Percentiles rank a stretch among this genome's conserved stretches.
These are phyloP conservation scores for Drepana arcuata DNA, from an alignment of 1,140 invertebrate species.

Conservation along the genomic window DNA sequence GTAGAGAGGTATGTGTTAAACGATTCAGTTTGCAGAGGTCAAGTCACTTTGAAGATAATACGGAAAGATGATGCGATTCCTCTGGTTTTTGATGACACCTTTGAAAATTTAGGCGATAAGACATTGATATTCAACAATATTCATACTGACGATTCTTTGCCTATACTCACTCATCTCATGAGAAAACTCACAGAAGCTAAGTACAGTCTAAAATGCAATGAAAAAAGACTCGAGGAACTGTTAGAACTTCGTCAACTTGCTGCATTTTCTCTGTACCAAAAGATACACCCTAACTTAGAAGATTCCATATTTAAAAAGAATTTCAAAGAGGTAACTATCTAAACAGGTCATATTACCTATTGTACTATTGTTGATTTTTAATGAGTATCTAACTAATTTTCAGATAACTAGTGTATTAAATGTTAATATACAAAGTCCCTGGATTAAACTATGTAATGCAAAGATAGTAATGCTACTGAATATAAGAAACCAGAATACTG, in stretches of 20 bases:
- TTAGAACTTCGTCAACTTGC: conserved; percentile 32
- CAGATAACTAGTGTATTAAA: conserved; percentile 16
- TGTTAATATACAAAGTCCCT: conserved; percentile 18
- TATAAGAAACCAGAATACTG: conserved; percentile 30
- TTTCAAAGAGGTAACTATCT: conserved; percentile 21
- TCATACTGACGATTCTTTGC: conserved; percentile 18
- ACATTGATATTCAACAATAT: background rate
- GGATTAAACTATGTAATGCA: conserved; percentile 37
- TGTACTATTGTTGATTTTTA: background rate
- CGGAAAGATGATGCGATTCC: conserved; percentile 33
- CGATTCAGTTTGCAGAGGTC: conserved; percentile 30
- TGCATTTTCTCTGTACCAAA: conserved; percentile 28
- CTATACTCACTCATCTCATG: conserved; percentile 24
- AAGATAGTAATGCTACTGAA: conserved; percentile 34
- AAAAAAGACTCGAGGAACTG: conserved; percentile 29
- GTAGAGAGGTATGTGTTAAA: conserved; percentile 32
- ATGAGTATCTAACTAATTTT: conserved; percentile 7
- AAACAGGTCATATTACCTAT: background rate
- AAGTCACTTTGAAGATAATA: conserved; percentile 29
- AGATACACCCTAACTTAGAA: conserved; percentile 18
- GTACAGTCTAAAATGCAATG: conserved; percentile 36
- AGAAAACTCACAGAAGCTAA: conserved; percentile 41
- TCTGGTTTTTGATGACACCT: conserved; percentile 41
- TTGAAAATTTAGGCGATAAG: conserved; percentile 18
- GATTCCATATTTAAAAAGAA: conserved; percentile 21